Percentiles rank a stretch among this genome's conserved stretches.
Conservation (phyloP, 2,888 invertebrate species). For the Aporophyla nigra region DNA sequence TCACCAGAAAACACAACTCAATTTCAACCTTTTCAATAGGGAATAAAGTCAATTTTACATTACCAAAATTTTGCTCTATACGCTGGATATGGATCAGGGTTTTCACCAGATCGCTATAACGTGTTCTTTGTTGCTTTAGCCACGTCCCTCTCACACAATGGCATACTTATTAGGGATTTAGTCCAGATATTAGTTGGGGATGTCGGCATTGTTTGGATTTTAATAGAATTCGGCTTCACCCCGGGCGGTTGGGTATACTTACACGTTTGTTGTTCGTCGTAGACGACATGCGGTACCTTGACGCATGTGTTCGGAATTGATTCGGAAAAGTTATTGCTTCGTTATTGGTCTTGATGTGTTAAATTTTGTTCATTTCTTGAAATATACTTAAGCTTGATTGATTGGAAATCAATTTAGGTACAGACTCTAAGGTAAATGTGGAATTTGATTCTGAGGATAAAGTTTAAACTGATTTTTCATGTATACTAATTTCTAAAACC, state of each 20-base stretch:
- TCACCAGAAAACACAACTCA: slow-evolving; percentile 57
- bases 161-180: slow-evolving; percentile 91
- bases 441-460: background rate
- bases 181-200: slow-evolving; percentile 91
- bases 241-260: slow-evolving; percentile 86
- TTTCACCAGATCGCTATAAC: slow-evolving; percentile 88
- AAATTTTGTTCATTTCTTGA: slow-evolving; percentile 62
- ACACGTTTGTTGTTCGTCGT: slow-evolving; percentile 70
- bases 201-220: slow-evolving; percentile 90
- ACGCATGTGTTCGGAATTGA: slow-evolving; percentile 80
- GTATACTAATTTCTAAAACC: background rate
- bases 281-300: slow-evolving; percentile 72
- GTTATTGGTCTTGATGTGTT: slow-evolving; percentile 67
- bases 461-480: background rate
- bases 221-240: slow-evolving; percentile 89
- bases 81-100: slow-evolving; percentile 39
- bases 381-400: slow-evolving; percentile 18
- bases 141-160: slow-evolving; percentile 91
- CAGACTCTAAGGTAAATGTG: background rate
- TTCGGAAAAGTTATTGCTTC: slow-evolving; percentile 67
- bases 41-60: slow-evolving; percentile 59
- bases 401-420: slow-evolving; percentile 30
- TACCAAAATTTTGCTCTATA: slow-evolving; percentile 27
- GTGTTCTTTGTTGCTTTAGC: slow-evolving; percentile 90
- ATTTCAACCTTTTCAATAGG: slow-evolving; percentile 44